Percentiles rank a stretch among this genome's conserved stretches.
Conservation (phyloP, 2,113 vertebrate genomes). For the Ammodramus savannarum region DNA sequence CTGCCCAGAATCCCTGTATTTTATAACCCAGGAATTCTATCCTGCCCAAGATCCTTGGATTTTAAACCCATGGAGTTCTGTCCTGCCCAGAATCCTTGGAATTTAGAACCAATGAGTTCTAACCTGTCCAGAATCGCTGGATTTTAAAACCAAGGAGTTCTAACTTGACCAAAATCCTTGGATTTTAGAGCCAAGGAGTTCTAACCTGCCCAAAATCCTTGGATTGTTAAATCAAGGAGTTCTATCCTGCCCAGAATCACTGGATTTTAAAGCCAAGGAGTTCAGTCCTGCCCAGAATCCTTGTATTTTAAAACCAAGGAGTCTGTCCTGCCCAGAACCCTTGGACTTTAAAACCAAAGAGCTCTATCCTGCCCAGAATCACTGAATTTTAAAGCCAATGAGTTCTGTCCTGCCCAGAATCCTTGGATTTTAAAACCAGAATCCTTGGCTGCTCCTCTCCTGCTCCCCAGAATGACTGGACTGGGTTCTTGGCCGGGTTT, state of each 20-base stretch:
- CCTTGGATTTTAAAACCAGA: not conserved
- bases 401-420: not conserved
- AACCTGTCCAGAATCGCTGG: not conserved
- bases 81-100: not conserved
- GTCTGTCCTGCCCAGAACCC: not conserved
- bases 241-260: not conserved
- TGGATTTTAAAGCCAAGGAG: not conserved
- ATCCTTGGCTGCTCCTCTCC: not conserved
- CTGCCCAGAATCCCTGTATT: not conserved
- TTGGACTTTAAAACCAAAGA: not conserved
- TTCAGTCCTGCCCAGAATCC: not conserved
- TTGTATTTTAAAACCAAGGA: not conserved
- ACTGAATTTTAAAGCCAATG: not conserved
- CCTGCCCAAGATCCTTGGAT: not conserved
- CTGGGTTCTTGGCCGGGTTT: fast-evolving
- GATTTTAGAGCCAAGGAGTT: not conserved
- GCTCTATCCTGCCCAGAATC: not conserved
- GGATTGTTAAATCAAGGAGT: not conserved
- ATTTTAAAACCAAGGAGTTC: not conserved
- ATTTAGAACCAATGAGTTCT: not conserved
- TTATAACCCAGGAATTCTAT: not conserved
- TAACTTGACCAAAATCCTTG: not conserved
- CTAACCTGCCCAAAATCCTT: not conserved
- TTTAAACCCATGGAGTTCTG: not conserved
- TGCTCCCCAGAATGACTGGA: fast-evolving